Evolutionary conservation across 2,888 invertebrate species (phyloP).

Genomic region (Monoplex corrugatus): DNA sequence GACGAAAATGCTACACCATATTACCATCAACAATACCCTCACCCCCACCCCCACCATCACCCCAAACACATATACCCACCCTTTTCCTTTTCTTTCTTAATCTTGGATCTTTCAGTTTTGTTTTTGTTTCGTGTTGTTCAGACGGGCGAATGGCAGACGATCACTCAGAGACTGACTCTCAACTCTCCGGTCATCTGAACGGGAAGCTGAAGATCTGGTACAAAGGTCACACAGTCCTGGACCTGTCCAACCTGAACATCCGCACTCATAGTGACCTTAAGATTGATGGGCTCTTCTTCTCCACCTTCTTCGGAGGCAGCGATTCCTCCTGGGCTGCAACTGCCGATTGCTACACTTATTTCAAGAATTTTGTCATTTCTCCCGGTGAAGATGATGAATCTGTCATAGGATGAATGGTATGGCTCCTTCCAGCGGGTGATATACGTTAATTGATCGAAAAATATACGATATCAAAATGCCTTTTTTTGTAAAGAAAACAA

Average conservation of each 20-base stretch:
- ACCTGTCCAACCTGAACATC: constrained; percentile 56
- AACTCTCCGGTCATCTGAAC: constrained; percentile 61
- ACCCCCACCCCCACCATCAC: too few species aligned
- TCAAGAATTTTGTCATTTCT: constrained; percentile 56
- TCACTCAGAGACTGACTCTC: constrained; percentile 59
- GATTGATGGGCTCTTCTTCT: constrained; percentile 60
- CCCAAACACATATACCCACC: too few species aligned
- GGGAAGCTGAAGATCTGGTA: constrained; percentile 52
- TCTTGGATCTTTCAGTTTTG: not conserved
- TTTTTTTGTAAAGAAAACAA: too few species aligned
- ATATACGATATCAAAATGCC: too few species aligned
- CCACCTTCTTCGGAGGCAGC: constrained; percentile 65
- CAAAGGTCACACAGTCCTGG: constrained; percentile 52
- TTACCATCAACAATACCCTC: too few species aligned
- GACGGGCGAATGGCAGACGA: constrained; percentile 50
- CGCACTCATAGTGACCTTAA: constrained; percentile 46
- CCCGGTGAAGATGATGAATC: not conserved
- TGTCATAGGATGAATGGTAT: too few species aligned
- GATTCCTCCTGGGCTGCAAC: constrained; percentile 57
- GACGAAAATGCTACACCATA: too few species aligned
- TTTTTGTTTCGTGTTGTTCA: constrained; percentile 41
- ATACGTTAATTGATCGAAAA: too few species aligned
- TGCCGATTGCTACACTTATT: constrained; percentile 60
- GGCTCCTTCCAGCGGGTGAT: too few species aligned
- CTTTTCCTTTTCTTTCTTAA: not conserved